Conservation (phyloP, 1,140 invertebrate species). For the Caenorhabditis briggsae region DNA sequence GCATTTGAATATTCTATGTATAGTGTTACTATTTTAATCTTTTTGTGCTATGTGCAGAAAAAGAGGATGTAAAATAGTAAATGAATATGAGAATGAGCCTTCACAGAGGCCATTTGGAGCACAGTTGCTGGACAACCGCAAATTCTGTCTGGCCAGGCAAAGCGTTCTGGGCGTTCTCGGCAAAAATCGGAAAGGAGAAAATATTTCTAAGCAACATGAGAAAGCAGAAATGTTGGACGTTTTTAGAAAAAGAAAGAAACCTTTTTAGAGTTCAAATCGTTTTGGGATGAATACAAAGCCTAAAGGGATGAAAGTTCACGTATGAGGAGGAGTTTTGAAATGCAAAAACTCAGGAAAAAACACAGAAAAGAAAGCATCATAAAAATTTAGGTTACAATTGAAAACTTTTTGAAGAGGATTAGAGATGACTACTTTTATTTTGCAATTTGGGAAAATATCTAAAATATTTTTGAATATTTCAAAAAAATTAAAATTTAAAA, state of each 20-base stretch:
- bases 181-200: neutral
- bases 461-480: too few species aligned
- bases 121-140: conserved; percentile 16
- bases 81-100: neutral
- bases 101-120: neutral
- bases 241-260: neutral
- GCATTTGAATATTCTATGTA: conserved; percentile 50
- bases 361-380: too few species aligned
- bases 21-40: neutral
- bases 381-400: too few species aligned
- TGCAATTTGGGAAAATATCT: too few species aligned
- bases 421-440: too few species aligned
- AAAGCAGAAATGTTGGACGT: neutral
- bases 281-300: too few species aligned
- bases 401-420: too few species aligned
- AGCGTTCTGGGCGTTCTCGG: neutral
- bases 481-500: too few species aligned
- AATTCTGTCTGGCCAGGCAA: neutral
- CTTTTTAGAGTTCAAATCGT: too few species aligned
- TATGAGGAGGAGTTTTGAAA: too few species aligned
- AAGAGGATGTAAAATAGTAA: conserved; percentile 12
- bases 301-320: too few species aligned
- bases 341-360: too few species aligned
- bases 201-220: neutral
- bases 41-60: conserved; percentile 19